Percentiles rank a stretch among this genome's conserved stretches.
phyloP scores from a whole-genome alignment of 1,140 invertebrate species.

The Penaeus vannamei region DNA sequence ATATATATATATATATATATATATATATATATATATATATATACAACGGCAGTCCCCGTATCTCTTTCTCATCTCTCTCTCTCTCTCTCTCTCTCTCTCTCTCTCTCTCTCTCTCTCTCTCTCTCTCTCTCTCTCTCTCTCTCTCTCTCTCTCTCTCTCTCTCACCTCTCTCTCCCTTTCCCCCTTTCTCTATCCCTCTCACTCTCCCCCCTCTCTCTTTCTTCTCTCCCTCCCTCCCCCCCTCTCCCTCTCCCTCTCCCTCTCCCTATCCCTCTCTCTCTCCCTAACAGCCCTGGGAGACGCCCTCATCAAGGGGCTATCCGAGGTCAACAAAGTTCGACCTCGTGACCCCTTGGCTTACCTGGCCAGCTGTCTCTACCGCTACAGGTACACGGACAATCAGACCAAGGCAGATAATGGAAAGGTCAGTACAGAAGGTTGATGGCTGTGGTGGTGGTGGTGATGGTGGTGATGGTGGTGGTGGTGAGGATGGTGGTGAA shows the following conservation, averaged over 20 bases:
- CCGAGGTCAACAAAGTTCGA: slow-evolving; percentile 50
- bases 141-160: background rate
- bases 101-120: background rate
- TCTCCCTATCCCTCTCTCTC: background rate
- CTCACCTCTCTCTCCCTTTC: background rate
- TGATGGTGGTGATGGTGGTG: too few species aligned
- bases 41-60: too few species aligned
- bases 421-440: background rate
- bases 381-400: slow-evolving; percentile 42
- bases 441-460: too few species aligned
- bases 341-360: slow-evolving; percentile 52
- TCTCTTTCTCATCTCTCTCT: too few species aligned
- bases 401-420: background rate
- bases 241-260: background rate
- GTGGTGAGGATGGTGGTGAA: too few species aligned
- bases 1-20: too few species aligned
- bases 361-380: slow-evolving; percentile 56
- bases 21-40: too few species aligned
- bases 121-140: background rate
- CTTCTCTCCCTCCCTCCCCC: background rate
- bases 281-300: slow-evolving; percentile 38
- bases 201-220: too few species aligned
- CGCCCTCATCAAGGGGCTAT: slow-evolving; percentile 44
- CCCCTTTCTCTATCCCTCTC: background rate
- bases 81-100: too few species aligned